Evolutionary conservation across 1,140 invertebrate genomes (phyloP), one percentile per base, ranked within the genome.

Genomic region (Drosophila subpulchrella): DNA sequence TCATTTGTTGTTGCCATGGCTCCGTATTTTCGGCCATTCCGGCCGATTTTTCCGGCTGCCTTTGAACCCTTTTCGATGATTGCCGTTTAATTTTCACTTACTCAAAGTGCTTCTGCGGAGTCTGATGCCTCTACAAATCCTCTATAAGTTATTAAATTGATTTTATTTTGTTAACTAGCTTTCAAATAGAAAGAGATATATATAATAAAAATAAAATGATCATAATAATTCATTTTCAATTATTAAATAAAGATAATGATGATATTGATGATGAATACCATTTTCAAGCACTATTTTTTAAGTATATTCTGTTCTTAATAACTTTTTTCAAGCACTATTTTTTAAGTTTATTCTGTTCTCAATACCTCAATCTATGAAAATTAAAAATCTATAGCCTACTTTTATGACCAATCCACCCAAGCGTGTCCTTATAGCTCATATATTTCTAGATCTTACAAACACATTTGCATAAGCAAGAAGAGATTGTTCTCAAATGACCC

Each of bases 1-100:
- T 20, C 27, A 15, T 58, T 71, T 78, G 75, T 81, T 77, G 73
- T 82, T 72, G 66, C 60, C 55, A 66, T 68, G 48, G 55, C 58
- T 50, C 61, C 73, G 74, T 53, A 38, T 41, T 75, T 57, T 75
- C 47, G 58, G 59, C 51, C 62, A 85, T 27, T 72, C 59, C 57
- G 48, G 24, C 47, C 36, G 47, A 20, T 53, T 68, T 68, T 68
- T 68, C 65, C 60, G 65, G 60, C 47, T 68, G 46, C 36, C 65
- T 66, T 67, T 67, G 65, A 67, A 67, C 60, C 65, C 59, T 41
- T 41, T 67, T 65, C 39, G 20, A 30, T 42, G 46, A 24, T 27
- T 66, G 32, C 47, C 27, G 38, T 53, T 65, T 20, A 65, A 50
- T 67, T 41, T 63, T 34, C 12, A 30, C 27, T 62, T 30, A 36